phyloP scores from a whole-genome alignment of 2,797 vertebrate species.

The Leptodactylus fallax region DNA sequence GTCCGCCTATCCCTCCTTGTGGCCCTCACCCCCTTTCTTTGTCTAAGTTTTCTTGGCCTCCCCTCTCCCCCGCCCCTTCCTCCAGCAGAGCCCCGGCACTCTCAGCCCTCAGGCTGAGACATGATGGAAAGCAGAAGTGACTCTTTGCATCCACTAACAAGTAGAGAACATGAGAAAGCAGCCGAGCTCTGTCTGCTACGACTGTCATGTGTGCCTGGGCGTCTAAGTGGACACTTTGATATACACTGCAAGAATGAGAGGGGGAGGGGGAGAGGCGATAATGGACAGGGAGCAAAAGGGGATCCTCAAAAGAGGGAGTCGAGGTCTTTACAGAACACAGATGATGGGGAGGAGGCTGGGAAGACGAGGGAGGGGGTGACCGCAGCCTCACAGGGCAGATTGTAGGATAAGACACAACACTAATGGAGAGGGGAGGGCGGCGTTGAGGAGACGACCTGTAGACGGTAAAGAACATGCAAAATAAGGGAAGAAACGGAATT shows the following conservation, averaged over 20 bases:
- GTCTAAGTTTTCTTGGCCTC: slow-evolving; percentile 42
- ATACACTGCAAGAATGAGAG: slow-evolving; percentile 48
- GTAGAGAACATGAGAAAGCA: slow-evolving; percentile 51
- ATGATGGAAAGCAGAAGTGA: slow-evolving; percentile 63
- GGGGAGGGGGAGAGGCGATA: slow-evolving; percentile 21
- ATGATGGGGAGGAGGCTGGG: slow-evolving; percentile 24
- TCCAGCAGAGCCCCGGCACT: slow-evolving; percentile 10
- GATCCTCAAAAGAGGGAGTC: slow-evolving; percentile 22
- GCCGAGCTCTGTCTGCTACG: slow-evolving; percentile 29
- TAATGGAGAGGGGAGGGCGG: slow-evolving; percentile 31
- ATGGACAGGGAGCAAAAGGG: slow-evolving; percentile 20
- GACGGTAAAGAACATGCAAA: neutral
- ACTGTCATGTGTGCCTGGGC: slow-evolving; percentile 27
- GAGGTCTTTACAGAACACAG: slow-evolving; percentile 23
- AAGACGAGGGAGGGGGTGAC: slow-evolving; percentile 1
- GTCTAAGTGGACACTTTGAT: slow-evolving; percentile 56
- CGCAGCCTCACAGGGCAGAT: slow-evolving; percentile 32
- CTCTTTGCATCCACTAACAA: slow-evolving; percentile 54
- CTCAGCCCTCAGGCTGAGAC: slow-evolving; percentile 55
- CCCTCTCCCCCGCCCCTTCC: slow-evolving; percentile 44
- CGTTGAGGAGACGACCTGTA: neutral
- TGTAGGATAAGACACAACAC: slow-evolving; percentile 29
- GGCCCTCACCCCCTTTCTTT: slow-evolving; percentile 47
- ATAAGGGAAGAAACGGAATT: neutral
- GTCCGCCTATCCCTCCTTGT: slow-evolving; percentile 33